These are phyloP conservation scores for Cyprinodon tularosa DNA, from an alignment of 2,113 vertebrate species.

Conservation along the genomic window DNA sequence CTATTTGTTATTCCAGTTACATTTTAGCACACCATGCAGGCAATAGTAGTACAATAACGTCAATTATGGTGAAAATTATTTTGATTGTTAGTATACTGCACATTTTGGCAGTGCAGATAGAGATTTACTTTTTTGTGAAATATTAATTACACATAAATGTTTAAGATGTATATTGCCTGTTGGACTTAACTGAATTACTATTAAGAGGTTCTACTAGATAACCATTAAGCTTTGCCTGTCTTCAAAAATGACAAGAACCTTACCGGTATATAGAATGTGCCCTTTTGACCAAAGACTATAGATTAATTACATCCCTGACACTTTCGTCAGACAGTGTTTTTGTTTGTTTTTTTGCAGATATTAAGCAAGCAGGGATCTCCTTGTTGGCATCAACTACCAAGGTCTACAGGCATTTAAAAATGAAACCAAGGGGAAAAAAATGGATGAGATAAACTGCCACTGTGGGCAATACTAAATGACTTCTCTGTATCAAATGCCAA, in stretches of 20 bases:
- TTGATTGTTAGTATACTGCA: background rate
- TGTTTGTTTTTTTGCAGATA: constrained; percentile 27
- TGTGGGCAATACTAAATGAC: constrained; percentile 21
- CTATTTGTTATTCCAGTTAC: background rate
- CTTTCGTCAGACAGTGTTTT: constrained; percentile 35
- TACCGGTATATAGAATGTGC: constrained; percentile 8
- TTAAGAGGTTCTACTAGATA: background rate
- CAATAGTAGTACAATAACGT: background rate
- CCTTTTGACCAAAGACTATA: constrained; percentile 22
- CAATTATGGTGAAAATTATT: background rate
- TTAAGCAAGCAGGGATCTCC: constrained; percentile 33
- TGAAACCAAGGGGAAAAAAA: constrained; percentile 31
- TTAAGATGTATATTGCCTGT: background rate
- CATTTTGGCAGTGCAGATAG: background rate
- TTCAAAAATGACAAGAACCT: constrained; percentile 22
- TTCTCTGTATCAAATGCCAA: constrained; percentile 58
- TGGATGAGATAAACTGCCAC: constrained; percentile 55
- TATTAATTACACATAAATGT: background rate
- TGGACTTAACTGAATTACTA: background rate
- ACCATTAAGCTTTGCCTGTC: constrained; percentile 3
- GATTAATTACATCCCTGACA: constrained; percentile 43
- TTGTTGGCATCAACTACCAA: constrained; percentile 19
- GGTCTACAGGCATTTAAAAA: constrained; percentile 44
- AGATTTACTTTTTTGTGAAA: background rate
- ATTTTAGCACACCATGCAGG: background rate